Base-by-base conservation (phyloP, 1,140 invertebrate genomes). In the Ganaspis sp. region DNA sequence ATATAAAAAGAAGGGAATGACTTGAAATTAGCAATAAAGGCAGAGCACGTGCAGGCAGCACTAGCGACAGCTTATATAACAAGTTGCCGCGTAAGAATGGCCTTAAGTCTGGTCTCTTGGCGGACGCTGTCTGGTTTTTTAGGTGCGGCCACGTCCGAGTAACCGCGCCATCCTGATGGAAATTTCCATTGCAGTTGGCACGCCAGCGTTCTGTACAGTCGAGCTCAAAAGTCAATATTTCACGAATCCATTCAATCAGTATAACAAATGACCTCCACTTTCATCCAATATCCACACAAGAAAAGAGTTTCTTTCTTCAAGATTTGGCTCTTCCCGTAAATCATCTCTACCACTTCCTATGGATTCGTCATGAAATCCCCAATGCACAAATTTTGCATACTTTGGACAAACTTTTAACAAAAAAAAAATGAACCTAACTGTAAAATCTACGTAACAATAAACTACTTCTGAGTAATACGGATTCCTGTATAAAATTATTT, bases 111-210 rank as follows among this genome's bases (percentile, higher is more conserved):
- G 81, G 73, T 76, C 72, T 75, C 49, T 70, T 58, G 81, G 76
- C 73, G 76, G 72, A 82, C 79, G 73, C 75, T 85, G 81, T 86
- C 83, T 86, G 83, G 80, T 85, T 86, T 86, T 81, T 86, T 86
- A 86, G 84, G 81, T 79, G 82, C 83, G 74, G 81, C 78, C 81
- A 79, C 78, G 79, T 77, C 73, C 78, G 72, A 81, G 79, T 74
- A 80, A 85, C 70, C 80, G 82, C 81, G 81, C 77, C 83, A 84
- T 81, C 87, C 45, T 49, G n/a, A 49, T 49, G 87, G 87, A 88
- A 88, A 88, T 87, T 88, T 88, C 87, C 87, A 87, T 85, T 87
- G 82, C 86, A 88, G 86, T 88, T 87, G 84, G 85, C 82, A 87
- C 86, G 83, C 84, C 81, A 80, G 77, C 81, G 70, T 80, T 80